These are phyloP conservation scores for Parnassius glacialis DNA, from an alignment of 2,888 invertebrate genomes.

Conservation along the genomic window DNA sequence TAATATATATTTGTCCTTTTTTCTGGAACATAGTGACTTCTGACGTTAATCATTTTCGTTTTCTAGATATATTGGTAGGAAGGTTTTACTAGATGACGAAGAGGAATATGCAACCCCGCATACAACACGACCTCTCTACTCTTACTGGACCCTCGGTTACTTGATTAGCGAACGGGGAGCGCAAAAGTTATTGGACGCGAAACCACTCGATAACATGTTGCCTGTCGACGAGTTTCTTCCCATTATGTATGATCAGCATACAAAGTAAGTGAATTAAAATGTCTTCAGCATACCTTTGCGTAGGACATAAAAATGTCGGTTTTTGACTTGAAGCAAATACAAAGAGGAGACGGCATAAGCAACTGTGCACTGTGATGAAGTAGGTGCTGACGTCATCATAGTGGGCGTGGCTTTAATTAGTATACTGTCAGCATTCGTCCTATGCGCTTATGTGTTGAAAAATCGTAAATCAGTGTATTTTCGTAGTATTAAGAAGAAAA, in stretches of 20 bases:
- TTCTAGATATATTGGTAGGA: slow-evolving; percentile 94
- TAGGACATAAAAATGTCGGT: too few species aligned
- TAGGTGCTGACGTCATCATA: too few species aligned
- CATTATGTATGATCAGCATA: slow-evolving; percentile 95
- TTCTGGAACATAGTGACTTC: too few species aligned
- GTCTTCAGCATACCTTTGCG: background rate
- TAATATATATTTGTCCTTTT: too few species aligned
- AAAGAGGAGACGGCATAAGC: too few species aligned
- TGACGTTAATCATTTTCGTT: background rate
- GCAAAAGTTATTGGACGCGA: slow-evolving; percentile 87
- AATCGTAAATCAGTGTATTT: too few species aligned
- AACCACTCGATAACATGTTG: slow-evolving; percentile 91
- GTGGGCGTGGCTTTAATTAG: too few species aligned
- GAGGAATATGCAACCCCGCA: slow-evolving; percentile 86
- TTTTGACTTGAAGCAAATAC: too few species aligned
- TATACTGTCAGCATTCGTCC: too few species aligned
- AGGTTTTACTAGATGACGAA: slow-evolving; percentile 86
- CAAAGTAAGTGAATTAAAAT: slow-evolving; percentile 81
- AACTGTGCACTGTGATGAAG: too few species aligned
- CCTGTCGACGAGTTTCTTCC: slow-evolving; percentile 99
- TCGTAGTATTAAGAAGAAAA: too few species aligned
- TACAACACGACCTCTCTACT: slow-evolving; percentile 91
- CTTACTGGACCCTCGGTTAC: slow-evolving; percentile 99
- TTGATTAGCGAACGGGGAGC: slow-evolving; percentile 90
- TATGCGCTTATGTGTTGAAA: too few species aligned